Conservation (phyloP, 2,888 invertebrate genomes). For the Drosophila rellima region DNA sequence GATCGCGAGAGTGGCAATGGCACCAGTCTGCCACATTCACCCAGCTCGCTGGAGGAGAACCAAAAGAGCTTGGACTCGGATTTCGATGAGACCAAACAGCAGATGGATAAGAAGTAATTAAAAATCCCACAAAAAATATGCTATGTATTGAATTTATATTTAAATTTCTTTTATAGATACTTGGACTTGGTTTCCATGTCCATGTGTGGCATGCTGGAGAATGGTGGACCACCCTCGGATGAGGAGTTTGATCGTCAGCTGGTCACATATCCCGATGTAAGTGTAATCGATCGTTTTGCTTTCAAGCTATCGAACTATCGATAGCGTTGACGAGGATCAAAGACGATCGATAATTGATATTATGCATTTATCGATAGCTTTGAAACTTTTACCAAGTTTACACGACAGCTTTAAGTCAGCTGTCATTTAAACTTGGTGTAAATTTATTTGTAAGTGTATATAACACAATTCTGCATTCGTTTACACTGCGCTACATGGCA, state of each 20-base stretch:
- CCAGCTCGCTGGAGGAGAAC: constrained; percentile 93
- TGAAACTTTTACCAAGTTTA: background rate
- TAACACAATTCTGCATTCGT: constrained; percentile 32
- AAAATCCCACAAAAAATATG: background rate
- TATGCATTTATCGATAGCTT: background rate
- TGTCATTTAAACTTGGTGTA: background rate
- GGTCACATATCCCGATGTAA: constrained; percentile 86
- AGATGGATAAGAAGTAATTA: constrained; percentile 86
- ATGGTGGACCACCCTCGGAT: constrained; percentile 87
- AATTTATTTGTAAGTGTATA: constrained; percentile 29
- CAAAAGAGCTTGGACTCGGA: constrained; percentile 93
- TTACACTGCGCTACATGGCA: constrained; percentile 34
- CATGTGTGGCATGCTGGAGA: constrained; percentile 90
- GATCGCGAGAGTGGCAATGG: constrained; percentile 99
- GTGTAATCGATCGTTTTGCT: constrained; percentile 77
- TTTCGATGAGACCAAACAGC: constrained; percentile 91
- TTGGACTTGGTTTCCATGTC: constrained; percentile 90
- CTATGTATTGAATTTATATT: background rate
- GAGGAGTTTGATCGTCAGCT: constrained; percentile 89
- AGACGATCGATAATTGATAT: background rate
- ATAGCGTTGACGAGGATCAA: constrained; percentile 38
- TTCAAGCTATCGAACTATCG: constrained; percentile 17
- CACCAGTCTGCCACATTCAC: constrained; percentile 97
- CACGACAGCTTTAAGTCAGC: background rate
- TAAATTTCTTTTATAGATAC: constrained; percentile 71